Evolutionary conservation across 2,797 vertebrate species (phyloP).

Genomic region (Sebastes hubbsi): DNA sequence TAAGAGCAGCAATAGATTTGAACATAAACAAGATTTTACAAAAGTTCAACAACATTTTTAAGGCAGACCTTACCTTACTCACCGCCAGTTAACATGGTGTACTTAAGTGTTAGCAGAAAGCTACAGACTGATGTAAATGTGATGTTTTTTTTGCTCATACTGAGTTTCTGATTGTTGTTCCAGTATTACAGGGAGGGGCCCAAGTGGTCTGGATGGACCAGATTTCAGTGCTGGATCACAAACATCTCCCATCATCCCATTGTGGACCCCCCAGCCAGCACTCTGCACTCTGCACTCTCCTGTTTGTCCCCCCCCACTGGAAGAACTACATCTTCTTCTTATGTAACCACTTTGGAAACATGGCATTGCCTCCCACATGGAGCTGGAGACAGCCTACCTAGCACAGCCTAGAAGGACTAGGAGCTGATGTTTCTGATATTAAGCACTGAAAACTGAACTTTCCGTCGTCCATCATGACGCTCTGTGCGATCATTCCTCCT

Average conservation of each 20-base stretch:
- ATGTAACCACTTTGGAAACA: slow-evolving; percentile 47
- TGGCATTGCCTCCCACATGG: slow-evolving; percentile 1
- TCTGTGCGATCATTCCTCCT: neutral
- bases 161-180: neutral
- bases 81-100: neutral
- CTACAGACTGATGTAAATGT: neutral
- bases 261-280: slow-evolving; percentile 23
- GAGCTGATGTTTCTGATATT: neutral
- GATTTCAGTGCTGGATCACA: slow-evolving; percentile 71
- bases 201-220: slow-evolving; percentile 50
- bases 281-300: slow-evolving; percentile 35
- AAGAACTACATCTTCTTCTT: slow-evolving; percentile 14
- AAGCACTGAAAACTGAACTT: slow-evolving; percentile 1
- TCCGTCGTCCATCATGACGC: neutral
- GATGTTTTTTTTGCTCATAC: neutral
- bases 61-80: neutral
- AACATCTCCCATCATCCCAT: slow-evolving; percentile 64
- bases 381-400: neutral
- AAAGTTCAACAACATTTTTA: neutral
- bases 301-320: slow-evolving; percentile 19
- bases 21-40: neutral
- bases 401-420: neutral
- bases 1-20: too few relatives aligned
- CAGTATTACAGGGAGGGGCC: slow-evolving; percentile 49
- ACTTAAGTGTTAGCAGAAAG: neutral